A percentile compares a stretch with the other conserved stretches of the same genome.
These are phyloP conservation scores for Ursus arctos DNA, from an alignment of 2,113 vertebrate genomes.

Conservation along the genomic window DNA sequence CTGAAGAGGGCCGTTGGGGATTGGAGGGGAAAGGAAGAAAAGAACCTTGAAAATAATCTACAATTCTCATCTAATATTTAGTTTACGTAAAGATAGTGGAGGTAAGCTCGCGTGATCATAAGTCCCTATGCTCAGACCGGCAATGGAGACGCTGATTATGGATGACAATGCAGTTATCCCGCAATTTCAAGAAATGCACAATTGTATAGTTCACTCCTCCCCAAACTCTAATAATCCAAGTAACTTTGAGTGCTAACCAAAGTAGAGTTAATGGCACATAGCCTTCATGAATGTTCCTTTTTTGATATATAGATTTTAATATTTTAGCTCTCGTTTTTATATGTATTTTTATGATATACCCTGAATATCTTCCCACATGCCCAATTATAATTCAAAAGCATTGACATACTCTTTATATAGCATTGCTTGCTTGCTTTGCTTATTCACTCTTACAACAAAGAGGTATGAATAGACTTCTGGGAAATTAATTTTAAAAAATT, in stretches of 20 bases:
- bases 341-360: background rate
- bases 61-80: background rate
- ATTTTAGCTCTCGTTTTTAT: conserved; percentile 38
- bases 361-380: background rate
- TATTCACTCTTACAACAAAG: conserved; percentile 35
- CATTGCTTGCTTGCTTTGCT: conserved; percentile 56
- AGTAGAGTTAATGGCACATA: background rate
- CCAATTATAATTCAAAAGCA: conserved; percentile 59
- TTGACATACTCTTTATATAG: conserved; percentile 67
- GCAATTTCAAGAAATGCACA: conserved; percentile 31
- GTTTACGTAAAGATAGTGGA: background rate
- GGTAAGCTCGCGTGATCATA: background rate
- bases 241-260: background rate
- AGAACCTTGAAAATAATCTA: background rate
- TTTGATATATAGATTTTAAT: background rate
- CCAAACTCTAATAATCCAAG: background rate
- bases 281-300: background rate
- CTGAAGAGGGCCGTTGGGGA: background rate
- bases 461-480: conserved; percentile 19
- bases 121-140: background rate
- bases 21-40: background rate
- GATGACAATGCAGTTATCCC: background rate
- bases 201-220: background rate
- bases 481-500: conserved; percentile 63
- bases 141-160: background rate